Evolutionary conservation across 2,113 vertebrate genomes (phyloP).

Genomic region (Balaeniceps rex): DNA sequence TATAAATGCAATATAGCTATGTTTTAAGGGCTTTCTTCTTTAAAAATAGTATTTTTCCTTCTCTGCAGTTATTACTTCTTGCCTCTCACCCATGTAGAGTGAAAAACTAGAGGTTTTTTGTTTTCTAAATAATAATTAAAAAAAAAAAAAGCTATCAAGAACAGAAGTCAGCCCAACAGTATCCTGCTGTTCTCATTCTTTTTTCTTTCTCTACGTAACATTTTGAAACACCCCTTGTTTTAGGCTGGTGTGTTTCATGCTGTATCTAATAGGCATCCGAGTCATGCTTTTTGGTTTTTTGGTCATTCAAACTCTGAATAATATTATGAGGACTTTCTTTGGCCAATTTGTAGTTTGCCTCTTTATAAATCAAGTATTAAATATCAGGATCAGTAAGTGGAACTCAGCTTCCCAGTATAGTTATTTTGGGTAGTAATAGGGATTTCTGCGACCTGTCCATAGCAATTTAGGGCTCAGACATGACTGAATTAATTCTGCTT

Average conservation of each 20-base stretch:
- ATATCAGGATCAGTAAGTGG: neutral
- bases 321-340: neutral
- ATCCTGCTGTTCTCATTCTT: neutral
- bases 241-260: neutral
- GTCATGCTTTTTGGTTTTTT: neutral
- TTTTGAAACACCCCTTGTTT: neutral
- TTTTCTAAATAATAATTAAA: neutral
- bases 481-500: constrained; percentile 39
- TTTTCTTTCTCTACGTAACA: neutral
- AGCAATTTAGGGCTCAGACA: neutral
- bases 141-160: neutral
- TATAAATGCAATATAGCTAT: neutral
- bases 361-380: neutral
- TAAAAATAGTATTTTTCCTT: neutral
- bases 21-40: neutral
- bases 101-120: neutral
- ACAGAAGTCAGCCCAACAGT: neutral
- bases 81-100: neutral
- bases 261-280: neutral
- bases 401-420: neutral
- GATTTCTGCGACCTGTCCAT: constrained; percentile 26
- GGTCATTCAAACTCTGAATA: neutral
- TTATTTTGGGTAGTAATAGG: neutral
- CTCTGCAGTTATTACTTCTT: neutral
- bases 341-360: neutral